These are phyloP conservation scores for Entelurus aequoreus DNA, from an alignment of 2,113 vertebrate genomes.

Conservation along the genomic window DNA sequence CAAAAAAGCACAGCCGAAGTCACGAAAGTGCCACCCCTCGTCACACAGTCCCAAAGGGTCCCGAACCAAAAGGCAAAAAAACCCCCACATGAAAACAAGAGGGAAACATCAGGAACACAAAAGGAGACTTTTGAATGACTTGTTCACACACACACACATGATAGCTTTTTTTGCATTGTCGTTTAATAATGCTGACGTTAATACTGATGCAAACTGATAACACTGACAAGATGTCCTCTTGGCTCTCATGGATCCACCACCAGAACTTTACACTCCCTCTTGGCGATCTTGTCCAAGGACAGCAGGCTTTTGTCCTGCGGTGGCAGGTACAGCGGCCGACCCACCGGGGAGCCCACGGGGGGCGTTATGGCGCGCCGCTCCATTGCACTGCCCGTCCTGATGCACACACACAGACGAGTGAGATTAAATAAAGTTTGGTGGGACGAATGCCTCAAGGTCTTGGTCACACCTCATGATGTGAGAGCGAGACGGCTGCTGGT, in stretches of 20 bases:
- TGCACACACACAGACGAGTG: not conserved
- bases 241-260: slow-evolving; percentile 72
- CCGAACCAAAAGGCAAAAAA: too few relatives aligned
- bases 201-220: not conserved
- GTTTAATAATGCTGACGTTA: not conserved
- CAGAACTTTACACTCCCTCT: slow-evolving; percentile 91
- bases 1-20: too few relatives aligned
- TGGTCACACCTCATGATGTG: slow-evolving; percentile 86
- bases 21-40: too few relatives aligned
- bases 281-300: slow-evolving; percentile 92
- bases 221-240: not conserved
- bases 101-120: too few relatives aligned
- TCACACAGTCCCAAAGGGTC: too few relatives aligned
- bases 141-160: too few relatives aligned
- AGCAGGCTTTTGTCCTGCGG: slow-evolving; percentile 81
- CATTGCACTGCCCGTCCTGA: slow-evolving; percentile 90
- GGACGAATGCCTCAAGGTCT: not conserved
- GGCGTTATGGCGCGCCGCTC: slow-evolving; percentile 89
- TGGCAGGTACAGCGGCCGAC: slow-evolving; percentile 84
- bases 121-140: not conserved
- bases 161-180: too few relatives aligned
- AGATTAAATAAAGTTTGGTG: too few relatives aligned
- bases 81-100: too few relatives aligned
- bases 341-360: slow-evolving; percentile 84
- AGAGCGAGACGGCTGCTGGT: slow-evolving; percentile 87